Conservation (phyloP, 2,888 invertebrate species). For the Rosalia funebris region DNA sequence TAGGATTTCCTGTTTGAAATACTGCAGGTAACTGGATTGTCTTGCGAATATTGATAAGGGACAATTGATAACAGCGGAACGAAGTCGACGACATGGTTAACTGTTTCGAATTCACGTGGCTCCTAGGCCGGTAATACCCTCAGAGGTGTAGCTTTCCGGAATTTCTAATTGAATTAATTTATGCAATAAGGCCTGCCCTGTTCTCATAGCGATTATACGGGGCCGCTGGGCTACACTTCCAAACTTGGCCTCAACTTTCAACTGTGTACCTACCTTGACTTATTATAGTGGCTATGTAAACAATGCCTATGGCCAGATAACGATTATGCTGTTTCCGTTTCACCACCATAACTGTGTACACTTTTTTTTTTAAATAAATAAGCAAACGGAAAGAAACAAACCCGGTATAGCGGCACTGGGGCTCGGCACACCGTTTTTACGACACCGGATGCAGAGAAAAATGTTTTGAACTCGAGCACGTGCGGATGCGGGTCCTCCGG, state of each 20-base stretch:
- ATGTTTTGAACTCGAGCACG: slow-evolving; percentile 24
- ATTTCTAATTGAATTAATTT: slow-evolving; percentile 29
- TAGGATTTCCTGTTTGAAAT: no score
- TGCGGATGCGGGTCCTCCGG: slow-evolving; percentile 25
- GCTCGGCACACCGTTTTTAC: slow-evolving; percentile 8
- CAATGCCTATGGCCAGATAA: slow-evolving; percentile 68
- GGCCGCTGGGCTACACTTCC: slow-evolving; percentile 7
- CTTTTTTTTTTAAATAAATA: background rate
- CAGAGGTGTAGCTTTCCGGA: slow-evolving; percentile 26
- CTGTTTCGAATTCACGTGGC: slow-evolving; percentile 24
- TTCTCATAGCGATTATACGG: slow-evolving; percentile 26
- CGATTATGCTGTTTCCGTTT: slow-evolving; percentile 60
- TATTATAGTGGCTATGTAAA: slow-evolving; percentile 71
- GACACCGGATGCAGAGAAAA: background rate
- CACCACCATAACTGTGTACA: slow-evolving; percentile 38
- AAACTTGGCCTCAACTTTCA: slow-evolving; percentile 8
- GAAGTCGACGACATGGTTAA: slow-evolving; percentile 14
- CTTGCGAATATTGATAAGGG: slow-evolving; percentile 9
- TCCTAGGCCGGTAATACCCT: slow-evolving; percentile 24
- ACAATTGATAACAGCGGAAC: slow-evolving; percentile 14
- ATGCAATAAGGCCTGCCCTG: slow-evolving; percentile 30
- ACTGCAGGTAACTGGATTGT: background rate
- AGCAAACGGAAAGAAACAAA: slow-evolving; percentile 6
- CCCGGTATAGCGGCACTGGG: no score
- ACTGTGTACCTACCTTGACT: slow-evolving; percentile 67